phyloP scores from a whole-genome alignment of 2,797 vertebrate genomes.

The Steatocranus sp. region DNA sequence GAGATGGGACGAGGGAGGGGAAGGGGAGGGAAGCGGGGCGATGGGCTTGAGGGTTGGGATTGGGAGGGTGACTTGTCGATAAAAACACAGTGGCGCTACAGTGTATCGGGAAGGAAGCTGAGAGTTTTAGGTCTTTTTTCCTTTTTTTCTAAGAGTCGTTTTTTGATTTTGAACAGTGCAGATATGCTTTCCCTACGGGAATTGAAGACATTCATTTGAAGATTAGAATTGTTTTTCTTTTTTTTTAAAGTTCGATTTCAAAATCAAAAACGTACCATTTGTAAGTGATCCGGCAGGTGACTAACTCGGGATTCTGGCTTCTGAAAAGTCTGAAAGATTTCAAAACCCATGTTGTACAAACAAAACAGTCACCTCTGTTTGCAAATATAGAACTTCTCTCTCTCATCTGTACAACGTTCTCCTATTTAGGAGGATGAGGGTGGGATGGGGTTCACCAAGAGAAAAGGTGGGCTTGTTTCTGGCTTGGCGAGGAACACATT shows the following conservation, averaged over 20 bases:
- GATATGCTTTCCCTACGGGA: slow-evolving; percentile 72
- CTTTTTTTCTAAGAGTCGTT: slow-evolving; percentile 46
- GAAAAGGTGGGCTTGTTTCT: slow-evolving; percentile 39
- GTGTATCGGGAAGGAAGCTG: slow-evolving; percentile 61
- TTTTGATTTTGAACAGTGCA: slow-evolving; percentile 74
- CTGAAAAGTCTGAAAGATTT: slow-evolving; percentile 80
- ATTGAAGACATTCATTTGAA: slow-evolving; percentile 75
- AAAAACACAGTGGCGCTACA: slow-evolving; percentile 67
- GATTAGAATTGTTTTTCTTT: slow-evolving; percentile 57
- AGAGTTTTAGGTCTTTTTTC: slow-evolving; percentile 53
- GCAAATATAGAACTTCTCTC: slow-evolving; percentile 93
- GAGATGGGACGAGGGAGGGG: background rate
- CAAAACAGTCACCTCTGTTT: slow-evolving; percentile 82
- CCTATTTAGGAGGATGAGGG: slow-evolving; percentile 46
- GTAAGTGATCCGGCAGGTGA: slow-evolving; percentile 53
- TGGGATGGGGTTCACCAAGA: slow-evolving; percentile 42
- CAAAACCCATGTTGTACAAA: slow-evolving; percentile 85
- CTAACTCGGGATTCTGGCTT: slow-evolving; percentile 59
- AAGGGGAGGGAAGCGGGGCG: background rate
- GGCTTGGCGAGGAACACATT: slow-evolving; percentile 47
- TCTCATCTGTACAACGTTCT: slow-evolving; percentile 77
- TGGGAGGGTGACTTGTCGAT: slow-evolving; percentile 1
- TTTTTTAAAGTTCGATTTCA: slow-evolving; percentile 50
- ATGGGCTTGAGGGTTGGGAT: background rate
- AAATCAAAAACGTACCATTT: slow-evolving; percentile 73